Percentiles rank a stretch among this genome's conserved stretches.
Evolutionary conservation across 1,140 invertebrate genomes (phyloP).

Genomic region (Heliconius hermathena): DNA sequence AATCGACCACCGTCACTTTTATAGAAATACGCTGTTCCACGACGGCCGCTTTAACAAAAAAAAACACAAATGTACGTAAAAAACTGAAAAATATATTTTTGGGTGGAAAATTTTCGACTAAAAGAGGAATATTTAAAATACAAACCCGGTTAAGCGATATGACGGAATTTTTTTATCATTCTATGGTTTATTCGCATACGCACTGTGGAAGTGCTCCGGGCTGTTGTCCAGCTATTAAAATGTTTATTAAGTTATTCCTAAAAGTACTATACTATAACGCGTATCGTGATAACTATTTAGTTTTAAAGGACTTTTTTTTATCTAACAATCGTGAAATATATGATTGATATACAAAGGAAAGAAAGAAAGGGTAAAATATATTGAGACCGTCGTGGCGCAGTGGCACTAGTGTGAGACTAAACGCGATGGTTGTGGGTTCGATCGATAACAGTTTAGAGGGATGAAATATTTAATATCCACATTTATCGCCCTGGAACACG

Average conservation of each 20-base stretch:
- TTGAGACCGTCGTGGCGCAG: no score
- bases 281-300: background rate
- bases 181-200: background rate
- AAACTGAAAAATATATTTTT: slow-evolving; percentile 2
- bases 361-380: no score
- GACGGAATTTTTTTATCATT: background rate
- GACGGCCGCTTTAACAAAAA: background rate
- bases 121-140: slow-evolving; percentile 4
- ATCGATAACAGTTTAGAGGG: no score
- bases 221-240: slow-evolving; percentile 4
- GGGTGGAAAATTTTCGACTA: background rate
- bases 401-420: no score
- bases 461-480: no score
- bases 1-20: background rate
- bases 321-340: background rate
- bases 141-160: slow-evolving; percentile 7
- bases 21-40: background rate
- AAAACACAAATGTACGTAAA: background rate
- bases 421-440: no score
- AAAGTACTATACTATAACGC: background rate
- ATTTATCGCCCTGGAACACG: no score
- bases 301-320: no score
- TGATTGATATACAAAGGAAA: background rate
- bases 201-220: background rate
- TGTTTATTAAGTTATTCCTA: slow-evolving; percentile 49